Conservation (phyloP, 2,797 vertebrate species). For the Melanotaenia maccullochi region DNA sequence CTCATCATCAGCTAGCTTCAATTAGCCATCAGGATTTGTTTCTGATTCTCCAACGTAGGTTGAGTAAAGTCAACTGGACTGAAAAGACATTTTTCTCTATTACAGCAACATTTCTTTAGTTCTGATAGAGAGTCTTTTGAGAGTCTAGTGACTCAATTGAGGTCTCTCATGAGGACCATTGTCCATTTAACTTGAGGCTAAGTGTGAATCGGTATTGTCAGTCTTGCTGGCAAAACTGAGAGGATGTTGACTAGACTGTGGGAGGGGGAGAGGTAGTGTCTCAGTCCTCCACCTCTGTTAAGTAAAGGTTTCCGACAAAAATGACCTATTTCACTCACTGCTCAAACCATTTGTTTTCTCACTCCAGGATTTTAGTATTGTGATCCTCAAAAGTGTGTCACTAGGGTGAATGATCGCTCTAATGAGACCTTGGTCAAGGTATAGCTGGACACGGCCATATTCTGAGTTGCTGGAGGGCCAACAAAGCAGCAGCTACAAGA, state of each 20-base stretch:
- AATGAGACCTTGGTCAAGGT: neutral
- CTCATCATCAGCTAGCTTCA: neutral
- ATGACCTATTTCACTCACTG: neutral
- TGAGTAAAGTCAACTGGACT: neutral
- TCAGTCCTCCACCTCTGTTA: neutral
- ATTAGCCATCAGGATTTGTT: neutral
- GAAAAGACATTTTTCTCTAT: neutral
- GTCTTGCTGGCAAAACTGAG: too few relatives aligned
- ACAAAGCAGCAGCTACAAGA: neutral
- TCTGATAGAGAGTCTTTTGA: too few relatives aligned
- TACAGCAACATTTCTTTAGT: neutral
- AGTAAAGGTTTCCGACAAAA: neutral
- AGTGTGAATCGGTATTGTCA: neutral
- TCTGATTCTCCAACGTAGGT: neutral
- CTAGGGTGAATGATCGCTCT: neutral
- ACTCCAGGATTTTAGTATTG: neutral
- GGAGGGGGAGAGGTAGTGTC: too few relatives aligned
- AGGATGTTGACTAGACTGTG: too few relatives aligned
- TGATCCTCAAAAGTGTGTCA: neutral
- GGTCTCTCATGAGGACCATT: neutral
- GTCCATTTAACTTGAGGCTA: neutral
- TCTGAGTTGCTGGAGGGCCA: neutral
- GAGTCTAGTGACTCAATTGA: neutral
- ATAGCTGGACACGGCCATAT: too few relatives aligned
- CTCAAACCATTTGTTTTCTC: neutral